Base-by-base conservation (phyloP, 1,140 invertebrate genomes). In the Cepaea nemoralis region DNA sequence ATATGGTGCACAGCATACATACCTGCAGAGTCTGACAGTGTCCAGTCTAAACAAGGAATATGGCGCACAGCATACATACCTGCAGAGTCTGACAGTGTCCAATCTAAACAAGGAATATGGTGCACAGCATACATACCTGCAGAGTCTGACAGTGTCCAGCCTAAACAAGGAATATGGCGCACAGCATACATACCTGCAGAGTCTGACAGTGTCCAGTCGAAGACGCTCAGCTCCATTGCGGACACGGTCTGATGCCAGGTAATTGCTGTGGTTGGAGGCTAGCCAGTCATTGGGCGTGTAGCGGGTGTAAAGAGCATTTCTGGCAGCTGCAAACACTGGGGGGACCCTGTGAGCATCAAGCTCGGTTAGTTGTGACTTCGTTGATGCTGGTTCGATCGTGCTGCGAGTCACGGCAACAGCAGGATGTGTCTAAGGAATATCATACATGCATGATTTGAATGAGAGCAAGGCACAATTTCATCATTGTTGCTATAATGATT, bases 251-350 rank as follows among this genome's bases (percentile, higher is more conserved):
- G 97, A 95, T 87, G 97, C 95, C 85, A 95, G 95, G 88, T 95
- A 98, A 88, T 96, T 95, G 87, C 94, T 94, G 75, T 97, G 93
- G 91, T 96, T 96, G 87, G 94, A 96, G 88, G 96, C 95, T 77
- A 94, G 94, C 97, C 97, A 98, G 92, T 98, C 97, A 81, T 96
- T 94, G 66, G 96, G 96, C 2, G 97, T 97, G 90, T 96, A 98
- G 59, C 93, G 89, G 42, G 92, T 93, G 87, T 92, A 92, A 16
- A 92, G 86, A 16, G 91, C 87, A 84, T 92, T 91, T 77, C 91
- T 85, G 66, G 91, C 90, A 14, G 91, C 88, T 59, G 91, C 90
- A 85, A 92, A 92, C 33, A 92, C 89, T 31, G 91, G 89, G 0
- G 91, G 91, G 19, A 92, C 90, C 81, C 91, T 91, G 70, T 91